Conservation (phyloP, 2,888 invertebrate genomes). For the Xiphydria camelus region DNA sequence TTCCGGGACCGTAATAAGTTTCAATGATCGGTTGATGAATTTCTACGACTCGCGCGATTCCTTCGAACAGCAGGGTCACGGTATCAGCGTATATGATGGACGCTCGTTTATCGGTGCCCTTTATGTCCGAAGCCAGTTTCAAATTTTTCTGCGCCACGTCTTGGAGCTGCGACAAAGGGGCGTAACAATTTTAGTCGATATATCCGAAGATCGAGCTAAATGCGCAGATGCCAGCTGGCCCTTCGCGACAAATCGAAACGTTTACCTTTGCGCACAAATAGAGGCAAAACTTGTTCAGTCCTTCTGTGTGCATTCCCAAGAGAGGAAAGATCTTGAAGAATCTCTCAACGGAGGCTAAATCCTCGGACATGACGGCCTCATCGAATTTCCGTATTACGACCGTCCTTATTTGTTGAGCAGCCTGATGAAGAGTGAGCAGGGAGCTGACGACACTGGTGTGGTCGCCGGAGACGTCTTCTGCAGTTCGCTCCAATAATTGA, state of each 20-base stretch:
- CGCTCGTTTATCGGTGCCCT: slow-evolving; percentile 70
- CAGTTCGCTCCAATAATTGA: slow-evolving; percentile 74
- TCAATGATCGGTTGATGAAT: slow-evolving; percentile 88
- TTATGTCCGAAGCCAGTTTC: slow-evolving; percentile 67
- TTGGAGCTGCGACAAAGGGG: too few species aligned
- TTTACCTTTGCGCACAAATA: slow-evolving; percentile 84
- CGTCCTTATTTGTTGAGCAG: slow-evolving; percentile 70
- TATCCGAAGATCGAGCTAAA: too few species aligned
- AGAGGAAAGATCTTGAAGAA: slow-evolving; percentile 97
- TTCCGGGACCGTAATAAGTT: slow-evolving; percentile 83
- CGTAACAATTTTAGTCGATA: too few species aligned
- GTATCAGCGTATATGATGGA: slow-evolving; percentile 84
- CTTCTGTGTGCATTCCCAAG: slow-evolving; percentile 87
- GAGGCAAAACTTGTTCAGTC: slow-evolving; percentile 82
- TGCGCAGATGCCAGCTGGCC: too few species aligned
- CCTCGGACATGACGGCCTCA: slow-evolving; percentile 85
- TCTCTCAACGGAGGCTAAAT: slow-evolving; percentile 87
- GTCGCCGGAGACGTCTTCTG: slow-evolving; percentile 73
- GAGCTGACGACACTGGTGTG: slow-evolving; percentile 73
- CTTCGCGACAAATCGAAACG: too few species aligned
- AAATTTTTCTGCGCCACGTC: slow-evolving; percentile 74
- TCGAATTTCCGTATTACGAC: slow-evolving; percentile 83
- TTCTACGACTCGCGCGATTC: slow-evolving; percentile 81
- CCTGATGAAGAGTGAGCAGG: slow-evolving; percentile 73
- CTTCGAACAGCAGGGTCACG: slow-evolving; percentile 81